Evolutionary conservation across 2,797 vertebrate genomes (phyloP).

Genomic region (Acrossocheilus wenchowensis): DNA sequence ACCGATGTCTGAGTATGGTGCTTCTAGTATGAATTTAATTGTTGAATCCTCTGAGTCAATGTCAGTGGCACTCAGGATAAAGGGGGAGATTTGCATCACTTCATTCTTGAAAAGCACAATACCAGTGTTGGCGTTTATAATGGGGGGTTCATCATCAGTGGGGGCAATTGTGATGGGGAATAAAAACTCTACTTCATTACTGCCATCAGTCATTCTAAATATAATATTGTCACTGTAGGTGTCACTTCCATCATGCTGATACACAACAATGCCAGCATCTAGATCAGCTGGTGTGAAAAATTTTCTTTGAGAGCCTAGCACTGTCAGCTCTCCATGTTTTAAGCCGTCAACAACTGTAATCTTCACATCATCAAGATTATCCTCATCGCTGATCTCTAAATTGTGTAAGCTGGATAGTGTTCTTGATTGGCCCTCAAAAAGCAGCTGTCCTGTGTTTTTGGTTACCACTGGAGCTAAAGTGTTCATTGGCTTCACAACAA

Average conservation of each 20-base stretch:
- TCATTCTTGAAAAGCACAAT: constrained; percentile 84
- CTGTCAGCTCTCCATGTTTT: constrained; percentile 79
- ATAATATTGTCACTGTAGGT: constrained; percentile 90
- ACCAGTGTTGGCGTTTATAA: constrained; percentile 84
- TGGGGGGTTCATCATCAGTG: constrained; percentile 85
- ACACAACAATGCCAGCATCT: constrained; percentile 81
- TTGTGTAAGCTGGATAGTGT: constrained; percentile 80
- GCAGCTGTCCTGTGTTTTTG: constrained; percentile 82
- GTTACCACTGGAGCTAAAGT: constrained; percentile 83
- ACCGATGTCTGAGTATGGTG: constrained; percentile 74
- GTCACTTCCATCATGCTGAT: constrained; percentile 87
- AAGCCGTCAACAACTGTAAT: constrained; percentile 81
- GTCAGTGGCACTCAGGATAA: constrained; percentile 87
- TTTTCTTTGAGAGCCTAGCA: constrained; percentile 70
- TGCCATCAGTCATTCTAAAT: constrained; percentile 84
- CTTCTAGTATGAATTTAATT: constrained; percentile 82
- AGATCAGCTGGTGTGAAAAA: constrained; percentile 84
- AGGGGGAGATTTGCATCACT: constrained; percentile 86
- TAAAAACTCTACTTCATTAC: constrained; percentile 86
- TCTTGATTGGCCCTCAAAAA: constrained; percentile 87
- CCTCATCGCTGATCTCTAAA: constrained; percentile 86
- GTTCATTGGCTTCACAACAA: constrained; percentile 89
- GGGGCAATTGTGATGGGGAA: constrained; percentile 86
- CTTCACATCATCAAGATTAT: constrained; percentile 83
- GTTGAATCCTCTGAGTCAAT: constrained; percentile 88